A percentile compares a stretch with the other conserved stretches of the same genome.
Evolutionary conservation across 2,113 vertebrate genomes (phyloP).

Genomic region (Coryphaenoides rupestris): DNA sequence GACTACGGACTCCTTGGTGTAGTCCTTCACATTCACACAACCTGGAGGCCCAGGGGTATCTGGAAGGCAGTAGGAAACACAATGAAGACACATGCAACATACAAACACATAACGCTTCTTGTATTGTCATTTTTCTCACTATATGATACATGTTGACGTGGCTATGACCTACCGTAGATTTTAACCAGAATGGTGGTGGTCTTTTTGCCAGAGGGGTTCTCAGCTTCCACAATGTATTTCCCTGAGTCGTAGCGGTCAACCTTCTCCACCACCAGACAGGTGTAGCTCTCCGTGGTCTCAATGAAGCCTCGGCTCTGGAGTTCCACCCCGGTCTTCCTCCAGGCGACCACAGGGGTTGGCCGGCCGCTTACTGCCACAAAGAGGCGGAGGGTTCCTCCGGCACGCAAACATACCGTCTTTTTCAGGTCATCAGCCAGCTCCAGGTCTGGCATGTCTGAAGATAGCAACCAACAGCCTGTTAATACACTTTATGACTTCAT

Average conservation of each 20-base stretch:
- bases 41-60: slow-evolving; percentile 94
- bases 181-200: slow-evolving; percentile 89
- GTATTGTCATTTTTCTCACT: neutral
- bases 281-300: slow-evolving; percentile 90
- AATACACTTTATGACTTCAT: too few relatives aligned
- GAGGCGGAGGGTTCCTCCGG: slow-evolving; percentile 86
- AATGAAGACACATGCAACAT: neutral
- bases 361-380: slow-evolving; percentile 87
- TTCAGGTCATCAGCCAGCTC: slow-evolving; percentile 92
- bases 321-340: slow-evolving; percentile 91
- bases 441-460: slow-evolving; percentile 90
- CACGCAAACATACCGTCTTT: slow-evolving; percentile 90
- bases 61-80: slow-evolving; percentile 38
- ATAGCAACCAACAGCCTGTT: neutral
- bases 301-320: slow-evolving; percentile 87
- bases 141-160: neutral
- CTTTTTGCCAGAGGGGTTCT: slow-evolving; percentile 97
- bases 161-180: slow-evolving; percentile 84
- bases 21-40: slow-evolving; percentile 90
- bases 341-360: slow-evolving; percentile 84
- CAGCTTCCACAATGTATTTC: slow-evolving; percentile 93
- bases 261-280: slow-evolving; percentile 88
- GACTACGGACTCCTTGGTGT: slow-evolving; percentile 92
- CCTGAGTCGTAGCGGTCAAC: slow-evolving; percentile 93
- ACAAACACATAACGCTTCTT: neutral